These are phyloP conservation scores for Acridotheres tristis DNA, from an alignment of 2,797 vertebrate genomes.

Conservation along the genomic window DNA sequence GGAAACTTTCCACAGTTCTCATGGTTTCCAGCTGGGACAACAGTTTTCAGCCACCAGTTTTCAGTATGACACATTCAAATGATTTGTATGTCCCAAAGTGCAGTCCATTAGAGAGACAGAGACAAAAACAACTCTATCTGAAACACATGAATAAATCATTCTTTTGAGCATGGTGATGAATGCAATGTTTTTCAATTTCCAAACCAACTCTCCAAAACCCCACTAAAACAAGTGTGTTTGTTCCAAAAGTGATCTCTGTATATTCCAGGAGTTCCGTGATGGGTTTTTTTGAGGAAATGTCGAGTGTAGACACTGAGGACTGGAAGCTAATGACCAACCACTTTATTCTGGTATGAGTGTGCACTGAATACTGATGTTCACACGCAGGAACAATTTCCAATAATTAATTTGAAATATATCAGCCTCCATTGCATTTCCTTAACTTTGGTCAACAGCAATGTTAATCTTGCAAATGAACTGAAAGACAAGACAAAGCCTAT, in stretches of 20 bases:
- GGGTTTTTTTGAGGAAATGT: not conserved
- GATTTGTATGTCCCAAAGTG: not conserved
- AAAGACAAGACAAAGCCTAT: not conserved
- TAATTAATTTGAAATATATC: not conserved
- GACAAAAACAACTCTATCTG: not conserved
- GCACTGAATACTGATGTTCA: not conserved
- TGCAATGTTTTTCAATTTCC: not conserved
- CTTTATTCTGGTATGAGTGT: not conserved
- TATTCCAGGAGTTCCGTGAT: not conserved
- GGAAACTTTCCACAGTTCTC: not conserved
- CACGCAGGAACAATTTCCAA: constrained; percentile 8
- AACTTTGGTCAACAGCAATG: constrained; percentile 6
- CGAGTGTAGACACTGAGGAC: not conserved
- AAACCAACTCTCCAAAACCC: not conserved
- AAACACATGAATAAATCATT: not conserved
- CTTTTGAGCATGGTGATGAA: not conserved
- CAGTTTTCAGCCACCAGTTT: not conserved
- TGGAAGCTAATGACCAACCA: not conserved
- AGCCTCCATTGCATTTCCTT: not conserved
- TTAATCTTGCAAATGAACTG: not conserved
- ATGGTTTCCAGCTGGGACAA: not conserved
- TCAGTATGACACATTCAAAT: not conserved
- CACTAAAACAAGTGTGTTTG: not conserved
- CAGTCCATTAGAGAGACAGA: not conserved
- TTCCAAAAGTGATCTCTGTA: not conserved